phyloP scores from a whole-genome alignment of 2,797 vertebrate genomes.

The Tapera naevia region DNA sequence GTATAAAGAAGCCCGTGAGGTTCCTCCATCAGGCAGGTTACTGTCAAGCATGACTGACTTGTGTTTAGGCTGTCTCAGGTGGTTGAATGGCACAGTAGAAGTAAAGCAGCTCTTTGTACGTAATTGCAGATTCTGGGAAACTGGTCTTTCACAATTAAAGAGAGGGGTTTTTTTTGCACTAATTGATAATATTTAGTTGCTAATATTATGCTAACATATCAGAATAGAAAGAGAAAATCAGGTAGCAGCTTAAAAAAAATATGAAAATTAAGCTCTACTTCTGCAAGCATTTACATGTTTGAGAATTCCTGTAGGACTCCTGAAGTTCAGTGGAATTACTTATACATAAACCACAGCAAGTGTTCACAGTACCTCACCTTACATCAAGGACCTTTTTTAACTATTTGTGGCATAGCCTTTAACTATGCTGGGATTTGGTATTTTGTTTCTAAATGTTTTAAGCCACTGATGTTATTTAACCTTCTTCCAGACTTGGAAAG shows the following conservation, averaged over 20 bases:
- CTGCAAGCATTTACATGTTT: not conserved
- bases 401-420: not conserved
- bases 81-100: not conserved
- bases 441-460: not conserved
- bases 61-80: not conserved
- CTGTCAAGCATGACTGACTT: not conserved
- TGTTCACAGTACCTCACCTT: conserved; percentile 7
- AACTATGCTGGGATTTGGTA: not conserved
- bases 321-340: not conserved
- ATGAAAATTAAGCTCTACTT: not conserved
- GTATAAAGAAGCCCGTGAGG: not conserved
- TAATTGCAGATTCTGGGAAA: not conserved
- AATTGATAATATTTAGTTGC: not conserved
- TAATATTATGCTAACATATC: not conserved
- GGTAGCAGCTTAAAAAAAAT: not conserved
- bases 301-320: conserved; percentile 7
- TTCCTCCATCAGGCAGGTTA: not conserved
- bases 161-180: not conserved
- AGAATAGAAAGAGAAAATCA: not conserved
- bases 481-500: not conserved
- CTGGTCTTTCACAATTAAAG: not conserved
- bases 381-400: not conserved
- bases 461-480: not conserved
- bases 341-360: not conserved
- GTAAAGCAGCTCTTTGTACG: not conserved